Percentiles rank a stretch among this genome's conserved stretches.
phyloP scores from a whole-genome alignment of 2,113 vertebrate genomes.

The Prunella himalayana region DNA sequence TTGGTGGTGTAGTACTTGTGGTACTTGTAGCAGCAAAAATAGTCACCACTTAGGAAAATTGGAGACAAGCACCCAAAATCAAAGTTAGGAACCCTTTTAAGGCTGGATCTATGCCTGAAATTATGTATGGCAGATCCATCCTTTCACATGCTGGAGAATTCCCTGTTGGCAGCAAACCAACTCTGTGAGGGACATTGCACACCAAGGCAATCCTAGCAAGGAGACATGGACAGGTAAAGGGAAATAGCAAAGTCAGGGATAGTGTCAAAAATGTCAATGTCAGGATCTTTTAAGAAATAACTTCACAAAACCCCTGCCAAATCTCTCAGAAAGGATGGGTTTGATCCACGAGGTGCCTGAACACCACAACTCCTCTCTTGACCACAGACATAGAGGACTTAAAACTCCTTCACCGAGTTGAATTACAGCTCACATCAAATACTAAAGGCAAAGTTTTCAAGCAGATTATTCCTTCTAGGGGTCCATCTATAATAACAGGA shows the following conservation, averaged over 20 bases:
- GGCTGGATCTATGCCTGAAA: not conserved
- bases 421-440: not conserved
- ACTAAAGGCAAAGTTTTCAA: not conserved
- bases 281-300: not conserved
- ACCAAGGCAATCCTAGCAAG: not conserved
- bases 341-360: not conserved
- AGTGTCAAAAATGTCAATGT: not conserved
- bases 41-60: not conserved
- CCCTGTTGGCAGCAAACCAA: not conserved
- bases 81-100: not conserved
- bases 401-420: not conserved
- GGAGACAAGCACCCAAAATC: not conserved
- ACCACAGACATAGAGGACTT: not conserved
- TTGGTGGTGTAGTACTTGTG: not conserved
- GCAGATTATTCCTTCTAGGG: not conserved
- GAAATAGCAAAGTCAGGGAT: not conserved
- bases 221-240: not conserved
- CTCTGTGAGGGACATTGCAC: not conserved
- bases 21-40: not conserved
- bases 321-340: not conserved
- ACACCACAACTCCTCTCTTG: not conserved
- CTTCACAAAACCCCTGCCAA: not conserved
- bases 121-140: not conserved
- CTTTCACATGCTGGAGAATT: not conserved
- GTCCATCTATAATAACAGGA: not conserved